Percentiles rank a stretch among this genome's conserved stretches.
These are phyloP conservation scores for Cliona cf. orientalis DNA, from an alignment of 37 sponge, comb jelly and placozoan species.

Conservation along the genomic window DNA sequence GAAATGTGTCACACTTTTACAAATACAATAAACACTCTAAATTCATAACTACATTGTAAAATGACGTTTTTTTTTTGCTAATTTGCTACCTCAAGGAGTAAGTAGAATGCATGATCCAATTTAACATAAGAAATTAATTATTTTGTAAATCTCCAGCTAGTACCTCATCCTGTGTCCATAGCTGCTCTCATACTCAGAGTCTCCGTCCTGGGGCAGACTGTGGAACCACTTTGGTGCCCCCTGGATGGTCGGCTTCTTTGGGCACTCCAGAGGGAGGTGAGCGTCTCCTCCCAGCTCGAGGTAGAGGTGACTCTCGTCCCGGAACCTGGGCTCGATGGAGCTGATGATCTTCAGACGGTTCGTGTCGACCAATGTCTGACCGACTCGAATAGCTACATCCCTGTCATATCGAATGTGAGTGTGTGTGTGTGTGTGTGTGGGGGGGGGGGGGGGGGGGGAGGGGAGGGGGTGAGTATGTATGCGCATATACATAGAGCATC, in stretches of 20 bases:
- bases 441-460: too few species aligned
- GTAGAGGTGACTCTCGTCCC: conserved; percentile 53
- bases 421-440: too few species aligned
- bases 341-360: conserved; percentile 69
- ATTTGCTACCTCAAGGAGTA: too few species aligned
- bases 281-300: conserved; percentile 67
- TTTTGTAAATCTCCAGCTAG: too few species aligned
- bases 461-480: too few species aligned
- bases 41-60: too few species aligned
- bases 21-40: too few species aligned
- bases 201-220: conserved; percentile 28
- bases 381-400: conserved; percentile 61
- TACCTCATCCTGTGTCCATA: too few species aligned
- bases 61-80: too few species aligned
- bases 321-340: conserved; percentile 41
- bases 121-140: too few species aligned
- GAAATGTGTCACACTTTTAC: too few species aligned
- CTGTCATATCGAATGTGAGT: conserved; percentile 8
- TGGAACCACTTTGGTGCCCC: conserved; percentile 77
- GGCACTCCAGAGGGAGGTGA: not conserved
- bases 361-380: conserved; percentile 78
- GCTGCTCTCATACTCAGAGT: conserved; percentile 28
- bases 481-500: not conserved
- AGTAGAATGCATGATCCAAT: too few species aligned
- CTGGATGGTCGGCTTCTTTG: conserved; percentile 17